Evolutionary conservation across 2,888 invertebrate genomes (phyloP).

Genomic region (Cerastis rubricosa): DNA sequence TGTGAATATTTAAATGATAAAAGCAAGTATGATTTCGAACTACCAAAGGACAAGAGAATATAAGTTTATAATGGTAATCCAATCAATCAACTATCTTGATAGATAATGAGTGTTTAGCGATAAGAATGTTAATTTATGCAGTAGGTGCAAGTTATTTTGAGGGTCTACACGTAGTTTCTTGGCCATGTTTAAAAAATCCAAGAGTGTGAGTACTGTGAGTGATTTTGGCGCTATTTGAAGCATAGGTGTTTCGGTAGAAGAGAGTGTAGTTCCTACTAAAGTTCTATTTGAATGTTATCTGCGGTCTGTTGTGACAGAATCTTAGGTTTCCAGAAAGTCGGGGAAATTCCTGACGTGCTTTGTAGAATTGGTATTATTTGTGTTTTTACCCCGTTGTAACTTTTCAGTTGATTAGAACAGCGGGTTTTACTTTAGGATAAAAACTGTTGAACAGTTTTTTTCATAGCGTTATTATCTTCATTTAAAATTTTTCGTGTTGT

Average conservation of each 20-base stretch:
- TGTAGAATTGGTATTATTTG: background rate
- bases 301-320: background rate
- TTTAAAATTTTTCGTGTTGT: slow-evolving; percentile 58
- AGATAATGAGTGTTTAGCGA: slow-evolving; percentile 69
- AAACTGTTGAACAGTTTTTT: background rate
- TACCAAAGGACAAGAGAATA: slow-evolving; percentile 81
- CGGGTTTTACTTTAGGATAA: too few relatives aligned
- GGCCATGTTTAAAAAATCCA: slow-evolving; percentile 45
- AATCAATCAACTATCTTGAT: slow-evolving; percentile 67
- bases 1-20: slow-evolving; percentile 38
- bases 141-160: slow-evolving; percentile 65
- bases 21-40: slow-evolving; percentile 75
- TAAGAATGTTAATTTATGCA: slow-evolving; percentile 68
- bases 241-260: background rate
- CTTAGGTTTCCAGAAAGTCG: background rate
- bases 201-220: slow-evolving; percentile 58
- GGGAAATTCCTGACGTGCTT: background rate
- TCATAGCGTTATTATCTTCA: background rate
- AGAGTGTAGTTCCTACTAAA: background rate
- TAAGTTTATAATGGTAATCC: slow-evolving; percentile 83
- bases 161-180: slow-evolving; percentile 50
- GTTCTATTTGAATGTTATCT: background rate
- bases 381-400: background rate
- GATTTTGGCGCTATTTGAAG: background rate
- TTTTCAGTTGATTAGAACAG: background rate